Base-by-base conservation (phyloP, 2,797 vertebrate species). In the Micropoecilia bifurca region DNA sequence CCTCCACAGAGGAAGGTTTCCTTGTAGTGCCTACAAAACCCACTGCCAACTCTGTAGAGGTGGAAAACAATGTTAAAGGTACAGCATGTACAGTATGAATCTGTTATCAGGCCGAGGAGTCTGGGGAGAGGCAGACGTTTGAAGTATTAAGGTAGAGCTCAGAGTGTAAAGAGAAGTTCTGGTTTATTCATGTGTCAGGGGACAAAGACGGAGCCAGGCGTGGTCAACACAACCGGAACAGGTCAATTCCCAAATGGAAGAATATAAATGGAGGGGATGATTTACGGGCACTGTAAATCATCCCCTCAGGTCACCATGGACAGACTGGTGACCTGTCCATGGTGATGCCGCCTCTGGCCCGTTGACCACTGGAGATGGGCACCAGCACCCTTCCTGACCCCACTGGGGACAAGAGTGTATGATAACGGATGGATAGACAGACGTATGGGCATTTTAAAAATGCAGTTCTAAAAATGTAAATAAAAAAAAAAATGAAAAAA, bases 1-100 rank as follows among this genome's bases (percentile, higher is more conserved):
- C 89, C 90, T 92, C 87, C 81, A 86, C 8, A 82, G 85, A 89
- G 88, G 83, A 88, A 81, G 88, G 89, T 84, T 89, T 90, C 89
- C 88, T 91, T 90, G 87, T 91, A 93, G 94, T 95, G 94, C 94
- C 93, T 96, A 92, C 66, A 81, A 80, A 86, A 79, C 87, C 91
- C 89, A 94, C 94, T 95, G 94, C 93, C 94, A 93, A 81, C 82
- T 80, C 71, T 81, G 85, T 81, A 87, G 89, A 91, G 84, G 87
- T 77, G 83, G 83, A 88, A 73, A 55, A 80, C 69, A 47, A 85
- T 79, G 72, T 80, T 36, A 16, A 7, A 72, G 74, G 73, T 41
- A 59, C 79, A 33, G 57, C 28, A 61, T 61, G 57, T 81, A 30
- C 59, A 33, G 80, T 87, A 81, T 80, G 79, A 80, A 84, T 85